Evolutionary conservation across 2,113 vertebrate species (phyloP).

Genomic region (Heptranchias perlo): DNA sequence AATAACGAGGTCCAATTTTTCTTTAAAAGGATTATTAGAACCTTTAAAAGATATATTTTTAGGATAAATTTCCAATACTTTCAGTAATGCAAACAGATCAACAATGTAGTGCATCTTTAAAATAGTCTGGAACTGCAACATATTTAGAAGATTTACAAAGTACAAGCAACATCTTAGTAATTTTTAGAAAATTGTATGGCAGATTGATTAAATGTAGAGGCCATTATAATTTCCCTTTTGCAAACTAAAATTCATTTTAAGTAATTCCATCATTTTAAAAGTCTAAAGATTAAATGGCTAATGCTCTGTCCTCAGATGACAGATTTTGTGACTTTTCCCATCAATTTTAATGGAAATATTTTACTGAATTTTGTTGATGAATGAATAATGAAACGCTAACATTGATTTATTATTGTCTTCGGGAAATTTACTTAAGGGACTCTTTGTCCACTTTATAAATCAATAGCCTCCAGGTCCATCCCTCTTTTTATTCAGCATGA

Average conservation of each 20-base stretch:
- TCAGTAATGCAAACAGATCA: not conserved
- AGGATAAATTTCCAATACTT: constrained; percentile 2
- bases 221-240: constrained; percentile 16
- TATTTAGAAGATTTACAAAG: constrained; percentile 22
- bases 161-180: not conserved
- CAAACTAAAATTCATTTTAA: constrained; percentile 27
- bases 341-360: constrained; percentile 32
- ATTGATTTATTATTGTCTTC: constrained; percentile 37
- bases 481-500: constrained; percentile 37
- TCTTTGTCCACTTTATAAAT: constrained; percentile 33
- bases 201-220: constrained; percentile 28
- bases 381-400: constrained; percentile 27
- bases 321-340: constrained; percentile 29
- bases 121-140: not conserved
- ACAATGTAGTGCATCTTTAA: not conserved
- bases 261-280: constrained; percentile 34
- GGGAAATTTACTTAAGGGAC: constrained; percentile 32
- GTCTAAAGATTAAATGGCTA: constrained; percentile 34
- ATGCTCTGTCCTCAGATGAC: constrained; percentile 35
- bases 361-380: constrained; percentile 27
- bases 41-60: not conserved
- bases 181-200: not conserved
- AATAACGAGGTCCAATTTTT: constrained; percentile 12
- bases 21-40: not conserved
- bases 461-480: constrained; percentile 23